phyloP scores from a whole-genome alignment of 2,888 invertebrate species.

The Euproctis similis region DNA sequence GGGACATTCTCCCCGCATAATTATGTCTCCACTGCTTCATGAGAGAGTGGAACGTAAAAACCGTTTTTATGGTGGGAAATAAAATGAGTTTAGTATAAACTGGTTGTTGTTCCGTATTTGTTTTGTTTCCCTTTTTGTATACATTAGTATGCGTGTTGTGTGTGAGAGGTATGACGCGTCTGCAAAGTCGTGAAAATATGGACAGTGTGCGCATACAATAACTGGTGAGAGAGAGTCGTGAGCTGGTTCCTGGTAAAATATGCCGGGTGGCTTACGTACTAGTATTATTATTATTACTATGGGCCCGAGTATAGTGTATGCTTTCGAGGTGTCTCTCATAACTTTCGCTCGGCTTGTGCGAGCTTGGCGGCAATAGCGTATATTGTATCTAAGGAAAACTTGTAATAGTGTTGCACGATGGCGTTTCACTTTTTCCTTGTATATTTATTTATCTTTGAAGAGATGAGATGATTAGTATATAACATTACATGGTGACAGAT shows the following conservation, averaged over 20 bases:
- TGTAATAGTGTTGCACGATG: too few relatives aligned
- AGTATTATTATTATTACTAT: too few relatives aligned
- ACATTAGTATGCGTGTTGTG: constrained; percentile 32
- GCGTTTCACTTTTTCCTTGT: too few relatives aligned
- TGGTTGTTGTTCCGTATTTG: constrained; percentile 29
- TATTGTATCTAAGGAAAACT: too few relatives aligned
- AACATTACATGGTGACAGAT: too few relatives aligned
- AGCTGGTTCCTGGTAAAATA: constrained; percentile 10
- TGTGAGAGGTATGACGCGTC: constrained; percentile 13
- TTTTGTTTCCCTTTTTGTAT: constrained; percentile 14
- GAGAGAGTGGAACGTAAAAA: constrained; percentile 56
- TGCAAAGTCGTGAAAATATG: constrained; percentile 24
- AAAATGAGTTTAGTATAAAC: constrained; percentile 31
- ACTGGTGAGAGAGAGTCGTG: constrained; percentile 12
- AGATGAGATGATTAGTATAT: too few relatives aligned
- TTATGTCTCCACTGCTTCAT: constrained; percentile 52
- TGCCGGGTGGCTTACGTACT: constrained; percentile 12
- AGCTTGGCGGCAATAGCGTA: too few relatives aligned
- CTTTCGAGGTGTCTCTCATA: constrained; percentile 3
- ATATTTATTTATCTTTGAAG: too few relatives aligned
- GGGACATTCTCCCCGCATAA: constrained; percentile 46
- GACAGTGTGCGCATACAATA: constrained; percentile 25
- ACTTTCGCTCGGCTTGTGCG: too few relatives aligned
- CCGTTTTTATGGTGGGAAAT: constrained; percentile 38
- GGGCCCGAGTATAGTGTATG: constrained; percentile 6